Evolutionary conservation across 2,888 invertebrate species (phyloP).

Genomic region (Epistrophe eligans): DNA sequence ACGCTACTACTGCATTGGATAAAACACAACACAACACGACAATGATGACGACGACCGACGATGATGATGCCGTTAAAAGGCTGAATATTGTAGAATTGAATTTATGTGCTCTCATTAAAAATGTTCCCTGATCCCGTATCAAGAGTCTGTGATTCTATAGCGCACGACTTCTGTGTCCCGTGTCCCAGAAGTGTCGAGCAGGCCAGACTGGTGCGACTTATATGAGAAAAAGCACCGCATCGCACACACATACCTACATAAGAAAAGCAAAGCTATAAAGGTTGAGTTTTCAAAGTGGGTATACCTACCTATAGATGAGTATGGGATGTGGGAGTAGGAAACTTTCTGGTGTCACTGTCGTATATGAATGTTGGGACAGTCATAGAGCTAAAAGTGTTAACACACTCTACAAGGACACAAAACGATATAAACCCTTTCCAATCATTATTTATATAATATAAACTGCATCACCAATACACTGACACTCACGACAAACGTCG

Average conservation of each 20-base stretch:
- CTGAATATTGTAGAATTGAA: constrained; percentile 75
- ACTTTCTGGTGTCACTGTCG: constrained; percentile 68
- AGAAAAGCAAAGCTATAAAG: constrained; percentile 7
- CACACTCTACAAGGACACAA: constrained; percentile 51
- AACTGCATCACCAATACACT: constrained; percentile 44
- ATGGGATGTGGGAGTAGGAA: constrained; percentile 30
- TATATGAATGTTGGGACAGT: constrained; percentile 52
- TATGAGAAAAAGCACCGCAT: constrained; percentile 37
- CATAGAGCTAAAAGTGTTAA: constrained; percentile 68
- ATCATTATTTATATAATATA: not conserved
- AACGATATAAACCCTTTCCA: constrained; percentile 41
- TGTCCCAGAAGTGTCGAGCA: constrained; percentile 66
- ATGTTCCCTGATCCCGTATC: constrained; percentile 49
- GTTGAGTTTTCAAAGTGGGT: constrained; percentile 20
- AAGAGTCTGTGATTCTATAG: constrained; percentile 27
- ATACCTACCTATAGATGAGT: not conserved
- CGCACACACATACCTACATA: not conserved
- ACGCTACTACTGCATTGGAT: constrained; percentile 42
- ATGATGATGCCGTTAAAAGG: constrained; percentile 64
- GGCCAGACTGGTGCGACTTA: constrained; percentile 59
- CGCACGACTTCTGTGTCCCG: constrained; percentile 46
- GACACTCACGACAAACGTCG: constrained; percentile 39
- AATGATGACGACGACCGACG: not conserved
- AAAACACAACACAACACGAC: constrained; percentile 23
- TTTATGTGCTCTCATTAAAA: constrained; percentile 76